Conservation (phyloP, 2,113 vertebrate species). For the Paramormyrops kingsleyae region DNA sequence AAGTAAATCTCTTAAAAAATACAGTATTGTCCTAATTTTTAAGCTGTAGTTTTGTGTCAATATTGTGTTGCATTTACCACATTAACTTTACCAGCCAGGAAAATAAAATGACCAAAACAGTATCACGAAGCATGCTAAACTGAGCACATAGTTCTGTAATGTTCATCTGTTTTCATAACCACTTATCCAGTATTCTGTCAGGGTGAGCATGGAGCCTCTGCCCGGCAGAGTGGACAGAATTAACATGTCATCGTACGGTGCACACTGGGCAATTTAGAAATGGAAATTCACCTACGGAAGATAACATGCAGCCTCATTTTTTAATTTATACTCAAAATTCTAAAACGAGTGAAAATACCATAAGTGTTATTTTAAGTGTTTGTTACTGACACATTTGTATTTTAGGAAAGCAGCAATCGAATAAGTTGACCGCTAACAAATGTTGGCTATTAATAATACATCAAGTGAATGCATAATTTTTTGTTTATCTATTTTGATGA, state of each 20-base stretch:
- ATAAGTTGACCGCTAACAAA: background rate
- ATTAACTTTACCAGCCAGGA: background rate
- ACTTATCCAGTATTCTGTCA: background rate
- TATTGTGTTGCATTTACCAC: background rate
- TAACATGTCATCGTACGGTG: background rate
- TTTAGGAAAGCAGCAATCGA: background rate
- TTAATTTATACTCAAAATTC: background rate
- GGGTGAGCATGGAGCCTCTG: background rate
- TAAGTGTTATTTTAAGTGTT: background rate
- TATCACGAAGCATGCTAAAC: background rate
- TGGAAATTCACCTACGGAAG: background rate
- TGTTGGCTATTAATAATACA: background rate
- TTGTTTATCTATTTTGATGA: background rate
- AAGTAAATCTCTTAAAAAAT: conserved; percentile 30
- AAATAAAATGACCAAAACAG: background rate
- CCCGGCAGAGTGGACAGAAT: background rate
- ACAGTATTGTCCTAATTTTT: conserved; percentile 22
- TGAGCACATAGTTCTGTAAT: background rate
- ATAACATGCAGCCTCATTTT: background rate
- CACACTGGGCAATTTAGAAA: background rate
- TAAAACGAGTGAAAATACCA: background rate
- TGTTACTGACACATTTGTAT: background rate
- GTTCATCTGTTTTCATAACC: background rate
- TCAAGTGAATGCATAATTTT: background rate
- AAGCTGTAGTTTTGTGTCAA: background rate